Evolutionary conservation across 2,797 vertebrate genomes (phyloP).

Genomic region (Onychomys torridus): DNA sequence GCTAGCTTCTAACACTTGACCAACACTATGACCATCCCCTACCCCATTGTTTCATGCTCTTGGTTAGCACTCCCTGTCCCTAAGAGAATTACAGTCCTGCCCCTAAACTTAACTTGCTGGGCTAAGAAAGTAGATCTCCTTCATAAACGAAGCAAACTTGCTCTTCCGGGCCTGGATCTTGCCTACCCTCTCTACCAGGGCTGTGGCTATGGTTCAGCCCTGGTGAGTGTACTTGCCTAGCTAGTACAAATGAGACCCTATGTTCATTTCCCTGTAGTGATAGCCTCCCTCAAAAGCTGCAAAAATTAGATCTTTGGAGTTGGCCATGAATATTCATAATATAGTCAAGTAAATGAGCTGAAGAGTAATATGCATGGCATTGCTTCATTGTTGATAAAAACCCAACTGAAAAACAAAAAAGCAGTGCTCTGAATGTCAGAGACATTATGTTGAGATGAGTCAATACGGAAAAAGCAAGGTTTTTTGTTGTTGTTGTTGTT

Average conservation of each 20-base stretch:
- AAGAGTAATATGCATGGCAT: constrained; percentile 25
- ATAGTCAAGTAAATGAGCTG: not conserved
- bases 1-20: not conserved
- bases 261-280: not conserved
- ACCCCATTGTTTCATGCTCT: not conserved
- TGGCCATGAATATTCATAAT: not conserved
- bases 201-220: not conserved
- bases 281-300: not conserved
- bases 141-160: not conserved
- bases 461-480: not conserved
- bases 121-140: not conserved
- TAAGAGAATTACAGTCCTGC: not conserved
- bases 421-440: not conserved
- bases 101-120: not conserved
- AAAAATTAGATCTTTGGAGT: not conserved
- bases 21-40: not conserved
- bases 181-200: not conserved
- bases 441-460: not conserved
- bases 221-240: not conserved
- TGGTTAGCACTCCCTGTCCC: not conserved
- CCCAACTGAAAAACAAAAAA: not conserved
- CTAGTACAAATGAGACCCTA: not conserved
- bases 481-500: no score
- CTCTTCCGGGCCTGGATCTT: not conserved
- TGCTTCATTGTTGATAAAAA: constrained; percentile 39